These are phyloP conservation scores for Spodoptera litura DNA, from an alignment of 1,140 invertebrate species.

Conservation along the genomic window DNA sequence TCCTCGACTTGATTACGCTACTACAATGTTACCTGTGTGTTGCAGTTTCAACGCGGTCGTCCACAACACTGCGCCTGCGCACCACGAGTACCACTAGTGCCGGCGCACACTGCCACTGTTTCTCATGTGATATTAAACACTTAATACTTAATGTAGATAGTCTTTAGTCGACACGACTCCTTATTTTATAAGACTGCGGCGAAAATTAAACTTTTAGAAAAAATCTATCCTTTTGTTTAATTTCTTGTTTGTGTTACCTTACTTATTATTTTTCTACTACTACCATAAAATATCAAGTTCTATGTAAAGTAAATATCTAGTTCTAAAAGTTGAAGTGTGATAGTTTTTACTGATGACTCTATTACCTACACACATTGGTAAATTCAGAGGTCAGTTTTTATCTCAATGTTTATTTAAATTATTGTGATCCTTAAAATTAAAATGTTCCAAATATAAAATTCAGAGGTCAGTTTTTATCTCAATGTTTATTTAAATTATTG, in stretches of 20 bases:
- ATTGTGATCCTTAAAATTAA: too few relatives aligned
- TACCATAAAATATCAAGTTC: not conserved
- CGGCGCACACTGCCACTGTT: constrained; percentile 63
- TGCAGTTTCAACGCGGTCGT: constrained; percentile 88
- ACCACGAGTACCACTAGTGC: constrained; percentile 79
- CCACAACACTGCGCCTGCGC: constrained; percentile 87
- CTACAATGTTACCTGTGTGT: constrained; percentile 54
- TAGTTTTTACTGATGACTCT: not conserved
- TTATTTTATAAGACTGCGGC: constrained; percentile 81
- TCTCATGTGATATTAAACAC: constrained; percentile 83
- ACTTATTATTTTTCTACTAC: not conserved
- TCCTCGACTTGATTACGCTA: constrained; percentile 31
- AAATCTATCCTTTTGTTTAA: constrained; percentile 53
- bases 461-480: too few relatives aligned
- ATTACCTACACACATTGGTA: too few relatives aligned
- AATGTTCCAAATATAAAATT: too few relatives aligned
- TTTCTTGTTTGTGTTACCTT: not conserved
- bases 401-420: too few relatives aligned
- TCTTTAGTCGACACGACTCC: constrained; percentile 78
- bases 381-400: too few relatives aligned
- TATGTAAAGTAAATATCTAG: not conserved
- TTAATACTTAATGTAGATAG: constrained; percentile 79
- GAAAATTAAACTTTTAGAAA: constrained; percentile 81
- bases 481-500: too few relatives aligned
- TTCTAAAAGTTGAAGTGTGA: not conserved